Evolutionary conservation across 2,797 vertebrate genomes (phyloP), one percentile per base, ranked within the genome.

Genomic region (Chloroceryle inda): DNA sequence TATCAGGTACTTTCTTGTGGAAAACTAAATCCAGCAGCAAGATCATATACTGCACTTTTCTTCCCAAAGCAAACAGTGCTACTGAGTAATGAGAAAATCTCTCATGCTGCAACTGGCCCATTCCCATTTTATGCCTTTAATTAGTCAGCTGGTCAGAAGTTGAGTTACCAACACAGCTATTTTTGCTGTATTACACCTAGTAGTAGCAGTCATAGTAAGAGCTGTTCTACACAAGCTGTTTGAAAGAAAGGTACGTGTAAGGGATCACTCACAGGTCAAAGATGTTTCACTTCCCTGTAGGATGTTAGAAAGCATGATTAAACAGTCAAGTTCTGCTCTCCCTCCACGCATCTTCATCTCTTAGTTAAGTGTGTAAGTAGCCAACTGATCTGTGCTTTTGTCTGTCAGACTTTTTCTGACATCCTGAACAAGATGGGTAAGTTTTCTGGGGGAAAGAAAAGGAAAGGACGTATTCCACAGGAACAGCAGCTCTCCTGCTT

Each of bases 121-220:
- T 76, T 64, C 61, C 79, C 55, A 33, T 94, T 85, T 69, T 82
- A 53, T 58, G 76, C 27, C 76, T 96, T 97, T 95, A 95, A 86
- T 93, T 84, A 88, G 56, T 86, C 62, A 78, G 88, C 63, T 89
- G 67, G 83, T 87, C n/a, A 52, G 38, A 85, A 91, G 45, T 35
- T 0, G 0, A 85, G 66, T 86, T 85, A 69, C 44, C 44, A 82
- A 69, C 35, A 80, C 0, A 10, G 84, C 66, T 85, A 91, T 69
- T 91, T 84, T 85, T 89, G 59, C 95, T 91, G 59, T 58, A 80
- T 79, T 50, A 44, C 59, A 96, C 81, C 52, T 75, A 31, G 63
- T 64, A 93, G 86, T 49, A 95, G 69, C 63, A 86, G 38, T 72
- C 94, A 83, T 26, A 80, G 1, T 21, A 59, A 44, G 11, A 94